These are phyloP conservation scores for Desmodus rotundus DNA, from an alignment of 2,113 vertebrate species.

Conservation along the genomic window DNA sequence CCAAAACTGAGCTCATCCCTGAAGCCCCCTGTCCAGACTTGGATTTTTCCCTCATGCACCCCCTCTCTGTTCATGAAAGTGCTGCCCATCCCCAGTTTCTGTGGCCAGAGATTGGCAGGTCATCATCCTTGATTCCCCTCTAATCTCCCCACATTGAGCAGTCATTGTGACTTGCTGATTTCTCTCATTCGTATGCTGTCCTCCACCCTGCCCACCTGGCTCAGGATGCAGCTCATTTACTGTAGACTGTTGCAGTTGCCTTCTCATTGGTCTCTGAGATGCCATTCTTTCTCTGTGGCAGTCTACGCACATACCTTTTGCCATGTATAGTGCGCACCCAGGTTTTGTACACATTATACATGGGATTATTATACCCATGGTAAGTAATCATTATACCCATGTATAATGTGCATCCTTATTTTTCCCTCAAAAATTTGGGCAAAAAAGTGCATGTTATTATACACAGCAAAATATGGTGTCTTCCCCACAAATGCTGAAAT, in stretches of 20 bases:
- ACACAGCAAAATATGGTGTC: too few species aligned
- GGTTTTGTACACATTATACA: too few species aligned
- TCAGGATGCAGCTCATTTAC: background rate
- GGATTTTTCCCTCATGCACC: rapidly evolving
- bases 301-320: background rate
- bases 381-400: too few species aligned
- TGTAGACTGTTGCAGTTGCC: background rate
- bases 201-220: background rate
- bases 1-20: background rate
- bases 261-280: background rate
- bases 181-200: background rate
- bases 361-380: too few species aligned
- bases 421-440: too few species aligned
- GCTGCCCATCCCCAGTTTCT: background rate
- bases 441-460: too few species aligned
- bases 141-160: background rate
- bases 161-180: background rate
- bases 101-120: background rate
- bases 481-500: background rate
- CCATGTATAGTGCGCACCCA: too few species aligned
- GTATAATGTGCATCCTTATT: too few species aligned
- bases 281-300: background rate
- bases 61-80: background rate
- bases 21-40: background rate
- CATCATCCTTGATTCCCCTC: background rate